Percentiles rank a stretch among this genome's conserved stretches.
These are phyloP conservation scores for Teleiodes luculella DNA, from an alignment of 2,888 invertebrate species.

Conservation along the genomic window DNA sequence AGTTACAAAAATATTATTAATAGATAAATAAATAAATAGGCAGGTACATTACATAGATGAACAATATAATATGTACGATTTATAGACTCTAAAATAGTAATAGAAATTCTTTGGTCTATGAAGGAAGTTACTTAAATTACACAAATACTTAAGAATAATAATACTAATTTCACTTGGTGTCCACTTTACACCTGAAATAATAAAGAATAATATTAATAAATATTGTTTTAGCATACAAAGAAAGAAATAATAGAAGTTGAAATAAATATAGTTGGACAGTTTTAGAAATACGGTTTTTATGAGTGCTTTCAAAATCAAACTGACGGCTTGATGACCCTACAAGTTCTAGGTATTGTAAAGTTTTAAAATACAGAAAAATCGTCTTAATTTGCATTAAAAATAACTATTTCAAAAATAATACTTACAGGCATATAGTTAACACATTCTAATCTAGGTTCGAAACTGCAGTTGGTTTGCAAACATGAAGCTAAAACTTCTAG, in stretches of 20 bases:
- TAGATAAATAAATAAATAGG: too few species aligned
- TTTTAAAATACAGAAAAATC: neutral
- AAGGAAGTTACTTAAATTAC: slow-evolving; percentile 3
- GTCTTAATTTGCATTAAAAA: neutral
- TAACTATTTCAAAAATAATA: neutral
- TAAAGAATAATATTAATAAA: slow-evolving; percentile 13
- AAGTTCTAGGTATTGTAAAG: too few species aligned
- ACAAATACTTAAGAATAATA: neutral
- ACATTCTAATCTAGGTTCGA: slow-evolving; percentile 23
- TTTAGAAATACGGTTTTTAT: too few species aligned
- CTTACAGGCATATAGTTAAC: neutral
- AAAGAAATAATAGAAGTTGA: too few species aligned
- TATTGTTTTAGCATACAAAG: too few species aligned
- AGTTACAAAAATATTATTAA: neutral
- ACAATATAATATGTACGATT: too few species aligned
- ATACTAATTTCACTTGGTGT: slow-evolving; percentile 5
- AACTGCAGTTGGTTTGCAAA: neutral
- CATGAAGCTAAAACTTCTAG: too few species aligned
- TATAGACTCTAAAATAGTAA: too few species aligned
- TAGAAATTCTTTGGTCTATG: slow-evolving; percentile 15
- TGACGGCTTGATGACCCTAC: too few species aligned
- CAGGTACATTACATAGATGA: too few species aligned
- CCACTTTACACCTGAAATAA: slow-evolving; percentile 16
- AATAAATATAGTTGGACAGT: too few species aligned
- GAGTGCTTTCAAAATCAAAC: too few species aligned